Base-by-base conservation (phyloP, 2,888 invertebrate species). In the Eubasilissa splendida region DNA sequence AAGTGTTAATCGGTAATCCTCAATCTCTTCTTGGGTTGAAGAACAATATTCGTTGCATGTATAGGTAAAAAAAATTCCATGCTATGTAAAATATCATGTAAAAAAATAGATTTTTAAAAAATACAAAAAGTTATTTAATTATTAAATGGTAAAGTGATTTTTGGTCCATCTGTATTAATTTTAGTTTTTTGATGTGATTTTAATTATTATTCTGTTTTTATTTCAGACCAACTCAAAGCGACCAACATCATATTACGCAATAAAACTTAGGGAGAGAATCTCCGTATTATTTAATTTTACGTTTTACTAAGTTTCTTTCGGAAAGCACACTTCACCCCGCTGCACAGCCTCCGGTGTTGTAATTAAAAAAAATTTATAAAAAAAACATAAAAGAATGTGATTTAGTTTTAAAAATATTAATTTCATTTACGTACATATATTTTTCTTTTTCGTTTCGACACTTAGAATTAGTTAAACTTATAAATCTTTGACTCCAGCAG, bases 381-480 rank as follows among this genome's bases (percentile, higher is more conserved):
- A n/a, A 22, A 42, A 52, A 63, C 9, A 50, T 50, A 65, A 76
- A 76, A 65, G 22, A 76, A 76, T 54, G 54, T 73, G 73, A 73
- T 73, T 73, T 73, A 73, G 58, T 33, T 58, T 73, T 60, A 60
- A 60, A 60, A 12, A 7, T 1, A 60, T 22, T 60, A 22, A 60
- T 60, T n/a, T 14, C 60, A 22, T 60, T 60, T 22, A 4, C 8
- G 22, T n/a, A 22, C n/a, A 60, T 22, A n/a, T 60, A 60, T n/a
- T 60, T 60, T 60, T 60, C 7, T 14, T n/a, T 10, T 22, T 22
- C 12, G 1, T 60, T 60, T 60, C n/a, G 7, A 60, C n/a, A 60
- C 8, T 58, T 58, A 8, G 22, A 22, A 60, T n/a, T 60, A 60
- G 9, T 60, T 14, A 60, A 60, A 60, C 9, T 60, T 22, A 60